phyloP scores from a whole-genome alignment of 2,797 vertebrate genomes.

The Cyclopterus lumpus region DNA sequence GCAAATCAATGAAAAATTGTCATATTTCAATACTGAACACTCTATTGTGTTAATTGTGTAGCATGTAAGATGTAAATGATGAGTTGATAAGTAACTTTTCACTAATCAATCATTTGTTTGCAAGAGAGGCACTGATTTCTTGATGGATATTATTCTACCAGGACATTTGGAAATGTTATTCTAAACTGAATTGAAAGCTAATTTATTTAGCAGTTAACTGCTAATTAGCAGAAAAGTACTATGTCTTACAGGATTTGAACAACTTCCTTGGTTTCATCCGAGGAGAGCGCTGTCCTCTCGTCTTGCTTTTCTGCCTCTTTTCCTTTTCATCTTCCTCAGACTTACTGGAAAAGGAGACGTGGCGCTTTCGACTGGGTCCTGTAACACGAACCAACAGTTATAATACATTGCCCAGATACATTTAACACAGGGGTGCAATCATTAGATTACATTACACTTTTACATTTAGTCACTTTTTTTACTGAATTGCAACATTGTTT shows the following conservation, averaged over 20 bases:
- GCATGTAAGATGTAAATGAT: too few species aligned
- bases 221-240: background rate
- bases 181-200: background rate
- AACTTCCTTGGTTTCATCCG: conserved; percentile 76
- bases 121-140: background rate
- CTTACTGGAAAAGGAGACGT: conserved; percentile 67
- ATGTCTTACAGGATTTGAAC: conserved; percentile 75
- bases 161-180: background rate
- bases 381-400: conserved; percentile 8
- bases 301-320: conserved; percentile 61
- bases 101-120: background rate
- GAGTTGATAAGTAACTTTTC: background rate
- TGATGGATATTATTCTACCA: background rate
- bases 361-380: conserved; percentile 79
- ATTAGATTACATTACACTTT: background rate
- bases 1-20: background rate
- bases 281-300: conserved; percentile 36
- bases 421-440: background rate
- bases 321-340: conserved; percentile 72
- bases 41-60: background rate
- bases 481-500: background rate
- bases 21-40: background rate
- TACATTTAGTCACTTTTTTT: background rate
- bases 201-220: background rate
- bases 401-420: background rate